A percentile compares a stretch with the other conserved stretches of the same genome.
These are phyloP conservation scores for Nannospalax galili DNA, from an alignment of 2,113 vertebrate genomes.

Conservation along the genomic window DNA sequence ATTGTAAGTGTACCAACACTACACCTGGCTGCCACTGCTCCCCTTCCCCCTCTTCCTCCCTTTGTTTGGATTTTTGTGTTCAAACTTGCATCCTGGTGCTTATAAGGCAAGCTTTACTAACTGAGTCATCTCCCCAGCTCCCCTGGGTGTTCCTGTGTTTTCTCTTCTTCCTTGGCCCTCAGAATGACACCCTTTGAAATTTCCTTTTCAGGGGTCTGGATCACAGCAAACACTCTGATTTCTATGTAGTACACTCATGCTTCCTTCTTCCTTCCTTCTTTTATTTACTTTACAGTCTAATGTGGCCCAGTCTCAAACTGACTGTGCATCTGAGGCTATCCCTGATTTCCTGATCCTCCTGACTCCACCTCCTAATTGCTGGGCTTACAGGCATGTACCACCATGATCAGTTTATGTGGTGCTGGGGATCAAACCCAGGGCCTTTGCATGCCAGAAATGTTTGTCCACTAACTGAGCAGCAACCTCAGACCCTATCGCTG, in stretches of 20 bases:
- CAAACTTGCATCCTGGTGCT: background rate
- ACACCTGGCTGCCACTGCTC: too few species aligned
- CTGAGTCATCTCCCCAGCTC: background rate
- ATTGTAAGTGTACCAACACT: background rate
- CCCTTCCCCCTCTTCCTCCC: background rate
- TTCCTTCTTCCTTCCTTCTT: background rate
- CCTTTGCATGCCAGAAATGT: background rate
- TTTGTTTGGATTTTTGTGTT: background rate
- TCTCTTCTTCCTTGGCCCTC: background rate
- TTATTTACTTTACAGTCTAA: background rate
- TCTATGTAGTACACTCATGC: too few species aligned
- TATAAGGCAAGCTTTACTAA: background rate
- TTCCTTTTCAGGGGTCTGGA: background rate
- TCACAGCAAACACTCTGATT: background rate
- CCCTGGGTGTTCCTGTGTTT: background rate
- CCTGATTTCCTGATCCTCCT: too few species aligned
- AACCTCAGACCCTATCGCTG: background rate
- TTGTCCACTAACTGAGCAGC: background rate
- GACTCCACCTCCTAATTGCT: too few species aligned
- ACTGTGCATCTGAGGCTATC: too few species aligned
- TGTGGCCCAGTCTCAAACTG: background rate
- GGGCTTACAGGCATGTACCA: too few species aligned
- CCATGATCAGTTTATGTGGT: background rate
- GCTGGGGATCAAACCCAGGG: background rate
- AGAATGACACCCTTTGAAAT: background rate